A percentile compares a stretch with the other conserved stretches of the same genome.
phyloP scores from a whole-genome alignment of 1,140 invertebrate species.

The Solenopsis fugax region DNA sequence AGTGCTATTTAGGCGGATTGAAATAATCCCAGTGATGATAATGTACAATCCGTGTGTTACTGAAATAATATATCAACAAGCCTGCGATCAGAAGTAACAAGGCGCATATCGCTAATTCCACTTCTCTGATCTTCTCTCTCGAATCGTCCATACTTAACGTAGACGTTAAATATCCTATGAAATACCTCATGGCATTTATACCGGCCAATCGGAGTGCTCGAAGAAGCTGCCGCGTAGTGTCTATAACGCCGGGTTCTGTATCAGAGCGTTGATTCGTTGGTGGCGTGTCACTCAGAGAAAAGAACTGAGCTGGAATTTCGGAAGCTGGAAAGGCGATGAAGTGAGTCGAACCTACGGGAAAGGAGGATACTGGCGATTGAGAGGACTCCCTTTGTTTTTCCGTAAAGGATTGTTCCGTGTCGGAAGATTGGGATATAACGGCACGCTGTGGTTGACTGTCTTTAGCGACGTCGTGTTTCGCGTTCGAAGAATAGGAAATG shows the following conservation, averaged over 20 bases:
- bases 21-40: slow-evolving; percentile 94
- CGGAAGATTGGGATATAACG: slow-evolving; percentile 78
- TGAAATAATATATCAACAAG: slow-evolving; percentile 90
- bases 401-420: slow-evolving; percentile 34
- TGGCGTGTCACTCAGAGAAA: slow-evolving; percentile 68
- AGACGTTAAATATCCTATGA: slow-evolving; percentile 89
- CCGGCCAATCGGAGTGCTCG: slow-evolving; percentile 89
- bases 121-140: slow-evolving; percentile 89
- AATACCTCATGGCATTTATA: slow-evolving; percentile 89
- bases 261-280: slow-evolving; percentile 22
- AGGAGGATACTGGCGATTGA: slow-evolving; percentile 66
- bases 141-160: slow-evolving; percentile 87
- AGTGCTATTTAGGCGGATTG: slow-evolving; percentile 89
- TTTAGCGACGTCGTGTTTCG: slow-evolving; percentile 40
- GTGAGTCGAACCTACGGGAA: slow-evolving; percentile 62
- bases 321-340: slow-evolving; percentile 80
- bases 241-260: slow-evolving; percentile 81
- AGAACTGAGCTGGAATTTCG: slow-evolving; percentile 79
- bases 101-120: slow-evolving; percentile 91
- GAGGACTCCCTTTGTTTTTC: slow-evolving; percentile 70
- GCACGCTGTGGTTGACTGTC: slow-evolving; percentile 80
- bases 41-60: slow-evolving; percentile 90
- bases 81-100: slow-evolving; percentile 91
- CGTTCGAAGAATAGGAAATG: slow-evolving; percentile 78
- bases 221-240: slow-evolving; percentile 89